Evolutionary conservation across 2,113 vertebrate genomes (phyloP).

Genomic region (Bombycilla garrulus): DNA sequence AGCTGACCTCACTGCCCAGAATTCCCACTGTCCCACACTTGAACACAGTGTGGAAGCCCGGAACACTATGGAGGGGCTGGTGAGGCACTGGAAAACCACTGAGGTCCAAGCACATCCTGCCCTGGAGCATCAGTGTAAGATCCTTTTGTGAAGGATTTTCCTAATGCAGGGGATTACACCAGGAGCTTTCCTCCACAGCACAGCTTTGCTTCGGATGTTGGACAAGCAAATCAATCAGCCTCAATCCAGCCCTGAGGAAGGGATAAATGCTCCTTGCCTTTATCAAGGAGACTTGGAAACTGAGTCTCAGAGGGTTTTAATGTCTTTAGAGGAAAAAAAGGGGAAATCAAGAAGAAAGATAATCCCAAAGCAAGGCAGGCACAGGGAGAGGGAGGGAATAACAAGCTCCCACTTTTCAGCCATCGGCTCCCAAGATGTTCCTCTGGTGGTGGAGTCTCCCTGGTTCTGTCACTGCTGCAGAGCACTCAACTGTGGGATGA

Average conservation of each 20-base stretch:
- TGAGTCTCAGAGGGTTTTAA: neutral
- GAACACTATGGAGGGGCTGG: neutral
- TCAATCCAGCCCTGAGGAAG: neutral
- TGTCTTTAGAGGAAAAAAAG: neutral
- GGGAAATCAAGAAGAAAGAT: neutral
- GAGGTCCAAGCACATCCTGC: neutral
- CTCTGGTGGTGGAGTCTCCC: neutral
- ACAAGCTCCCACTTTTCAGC: neutral
- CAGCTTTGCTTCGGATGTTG: neutral
- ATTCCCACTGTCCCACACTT: neutral
- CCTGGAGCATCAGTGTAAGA: neutral
- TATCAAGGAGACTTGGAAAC: neutral
- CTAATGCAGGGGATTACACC: neutral
- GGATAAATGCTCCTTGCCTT: neutral
- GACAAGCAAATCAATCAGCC: slow-evolving; percentile 26
- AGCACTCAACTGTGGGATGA: fast-evolving
- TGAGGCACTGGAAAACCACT: neutral
- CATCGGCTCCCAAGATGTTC: fast-evolving
- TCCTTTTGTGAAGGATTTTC: neutral
- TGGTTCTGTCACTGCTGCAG: neutral
- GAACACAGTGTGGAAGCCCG: fast-evolving
- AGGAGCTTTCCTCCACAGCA: neutral
- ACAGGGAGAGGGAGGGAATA: neutral
- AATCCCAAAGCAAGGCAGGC: neutral
- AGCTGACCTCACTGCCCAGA: fast-evolving